These are phyloP conservation scores for Cotesia chilonis DNA, from an alignment of 1,140 invertebrate genomes.

Conservation along the genomic window DNA sequence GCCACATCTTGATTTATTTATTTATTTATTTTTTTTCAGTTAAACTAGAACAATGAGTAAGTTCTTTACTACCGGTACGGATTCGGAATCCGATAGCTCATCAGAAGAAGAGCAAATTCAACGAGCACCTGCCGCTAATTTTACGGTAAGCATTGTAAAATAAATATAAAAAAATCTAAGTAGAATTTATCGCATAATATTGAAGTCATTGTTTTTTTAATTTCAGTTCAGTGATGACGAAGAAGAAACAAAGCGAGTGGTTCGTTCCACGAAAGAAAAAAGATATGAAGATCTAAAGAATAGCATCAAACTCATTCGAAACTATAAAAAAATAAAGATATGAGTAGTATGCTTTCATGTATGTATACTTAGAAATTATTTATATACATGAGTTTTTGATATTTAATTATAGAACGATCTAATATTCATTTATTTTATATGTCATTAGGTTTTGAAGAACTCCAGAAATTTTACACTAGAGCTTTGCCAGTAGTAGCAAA, in stretches of 20 bases:
- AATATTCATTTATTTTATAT: slow-evolving; percentile 30
- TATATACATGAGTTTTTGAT: slow-evolving; percentile 23
- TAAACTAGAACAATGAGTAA: slow-evolving; percentile 75
- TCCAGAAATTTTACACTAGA: slow-evolving; percentile 89
- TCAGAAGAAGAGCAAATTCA: slow-evolving; percentile 81
- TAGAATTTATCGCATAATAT: too few species aligned
- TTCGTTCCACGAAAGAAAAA: slow-evolving; percentile 98
- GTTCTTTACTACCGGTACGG: slow-evolving; percentile 88
- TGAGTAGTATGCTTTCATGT: slow-evolving; percentile 92
- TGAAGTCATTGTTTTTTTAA: slow-evolving; percentile 31
- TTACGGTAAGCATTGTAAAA: slow-evolving; percentile 69
- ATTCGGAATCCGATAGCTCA: slow-evolving; percentile 87
- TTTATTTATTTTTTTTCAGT: slow-evolving; percentile 35
- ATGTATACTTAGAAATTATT: slow-evolving; percentile 49
- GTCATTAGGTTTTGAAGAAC: slow-evolving; percentile 86
- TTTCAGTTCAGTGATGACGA: slow-evolving; percentile 95
- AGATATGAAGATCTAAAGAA: slow-evolving; percentile 94
- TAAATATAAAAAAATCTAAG: slow-evolving; percentile 16
- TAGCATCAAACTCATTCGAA: slow-evolving; percentile 91
- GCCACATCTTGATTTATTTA: neutral
- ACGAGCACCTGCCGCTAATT: slow-evolving; percentile 72
- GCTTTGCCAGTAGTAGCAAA: slow-evolving; percentile 91
- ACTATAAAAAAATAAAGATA: slow-evolving; percentile 98
- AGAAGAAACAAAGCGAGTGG: slow-evolving; percentile 95
- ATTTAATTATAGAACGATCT: too few species aligned